Evolutionary conservation across 2,888 invertebrate genomes (phyloP), one percentile per base, ranked within the genome.

Genomic region (Tinea trinotella): DNA sequence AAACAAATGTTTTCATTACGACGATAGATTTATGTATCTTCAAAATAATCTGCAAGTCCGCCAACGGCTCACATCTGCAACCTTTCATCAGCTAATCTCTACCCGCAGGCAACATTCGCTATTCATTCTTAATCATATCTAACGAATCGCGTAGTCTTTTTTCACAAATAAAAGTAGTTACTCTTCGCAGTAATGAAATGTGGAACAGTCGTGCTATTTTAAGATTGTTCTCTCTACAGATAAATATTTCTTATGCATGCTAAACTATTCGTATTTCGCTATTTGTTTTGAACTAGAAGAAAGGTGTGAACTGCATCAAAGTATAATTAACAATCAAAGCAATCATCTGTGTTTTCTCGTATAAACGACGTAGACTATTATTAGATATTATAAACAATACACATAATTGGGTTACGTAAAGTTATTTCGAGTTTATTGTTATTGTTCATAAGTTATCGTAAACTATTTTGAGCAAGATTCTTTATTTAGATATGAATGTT

Each of bases 331-430:
- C n/a, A 7, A 22, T 22, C 7, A 1, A 30, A 7, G 30, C 3
- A 30, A 30, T 10, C 2, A 30, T 4, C 3, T n/a, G 30, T 7
- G 30, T 30, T 4, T 30, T 30, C 30, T 4, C 30, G n/a, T n/a
- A 30, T 30, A 30, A 30, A n/a, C 30, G 2, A 10, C 30, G 30
- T 30, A 30, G n/a, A 1, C 3, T 30, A 30, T 30, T 30, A 30
- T 30, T n/a, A 30, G 40, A 40, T 40, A n/a, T 15, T 40, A 40
- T 40, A 40, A 40, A 40, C 40, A 40, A 40, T 30, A 10, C n/a
- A 7, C n/a, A 30, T 40, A 40, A 40, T 15, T 40, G n/a, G 40
- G n/a, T 40, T 40, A 13, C 13, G 40, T 40, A 13, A 13, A 15
- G 12, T 13, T 15, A 40, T 40, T 15, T 15, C n/a, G 30, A 1